phyloP scores from a whole-genome alignment of 1,140 invertebrate species.

The Drosophila pseudoobscura region DNA sequence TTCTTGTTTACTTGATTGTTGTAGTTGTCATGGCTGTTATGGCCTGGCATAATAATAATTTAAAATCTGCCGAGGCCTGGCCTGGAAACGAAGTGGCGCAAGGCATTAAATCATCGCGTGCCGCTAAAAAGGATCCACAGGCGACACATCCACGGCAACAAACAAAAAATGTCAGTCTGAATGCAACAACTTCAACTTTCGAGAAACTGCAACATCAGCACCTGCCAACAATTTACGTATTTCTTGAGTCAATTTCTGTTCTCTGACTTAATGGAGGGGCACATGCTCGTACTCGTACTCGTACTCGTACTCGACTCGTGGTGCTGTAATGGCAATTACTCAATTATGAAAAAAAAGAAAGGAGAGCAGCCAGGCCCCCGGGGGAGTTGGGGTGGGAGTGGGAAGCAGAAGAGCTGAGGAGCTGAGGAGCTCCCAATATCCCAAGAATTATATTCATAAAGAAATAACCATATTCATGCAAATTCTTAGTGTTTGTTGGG shows the following conservation, averaged over 20 bases:
- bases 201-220: slow-evolving; percentile 18
- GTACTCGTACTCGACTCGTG: slow-evolving; percentile 20
- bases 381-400: too few relatives aligned
- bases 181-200: slow-evolving; percentile 17
- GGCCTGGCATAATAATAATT: slow-evolving; percentile 77
- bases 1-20: background rate
- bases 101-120: slow-evolving; percentile 78
- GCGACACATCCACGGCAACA: slow-evolving; percentile 15
- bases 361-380: too few relatives aligned
- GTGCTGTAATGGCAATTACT: too few relatives aligned
- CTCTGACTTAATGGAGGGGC: slow-evolving; percentile 36
- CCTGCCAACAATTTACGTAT: slow-evolving; percentile 41
- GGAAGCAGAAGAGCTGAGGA: too few relatives aligned
- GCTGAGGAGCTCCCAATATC: background rate
- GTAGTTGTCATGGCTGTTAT: slow-evolving; percentile 38
- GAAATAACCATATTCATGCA: slow-evolving; percentile 18
- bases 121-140: slow-evolving; percentile 73
- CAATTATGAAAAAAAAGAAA: background rate
- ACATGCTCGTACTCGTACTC: slow-evolving; percentile 21
- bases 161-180: slow-evolving; percentile 6
- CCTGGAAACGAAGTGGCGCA: slow-evolving; percentile 74
- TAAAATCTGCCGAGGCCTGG: slow-evolving; percentile 60
- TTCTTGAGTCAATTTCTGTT: slow-evolving; percentile 25
- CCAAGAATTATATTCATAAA: slow-evolving; percentile 6
- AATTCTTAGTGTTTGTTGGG: slow-evolving; percentile 34